A percentile compares a stretch with the other conserved stretches of the same genome.
Evolutionary conservation across 2,113 vertebrate genomes (phyloP).

Genomic region (Corythaeola cristata): DNA sequence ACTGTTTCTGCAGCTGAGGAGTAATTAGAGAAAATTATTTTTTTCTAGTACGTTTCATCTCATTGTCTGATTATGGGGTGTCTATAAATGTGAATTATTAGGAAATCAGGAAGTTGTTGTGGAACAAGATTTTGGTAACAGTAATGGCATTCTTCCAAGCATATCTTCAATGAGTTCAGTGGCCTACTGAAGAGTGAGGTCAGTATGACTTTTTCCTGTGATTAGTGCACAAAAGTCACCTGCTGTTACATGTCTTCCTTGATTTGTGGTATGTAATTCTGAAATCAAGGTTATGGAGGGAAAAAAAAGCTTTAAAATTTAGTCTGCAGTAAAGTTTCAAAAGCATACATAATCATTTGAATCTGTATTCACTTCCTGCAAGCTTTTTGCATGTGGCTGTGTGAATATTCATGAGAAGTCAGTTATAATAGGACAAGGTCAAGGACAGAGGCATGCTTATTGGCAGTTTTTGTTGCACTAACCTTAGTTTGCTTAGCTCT

Average conservation of each 20-base stretch:
- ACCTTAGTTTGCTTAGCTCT: background rate
- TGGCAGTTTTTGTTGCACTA: background rate
- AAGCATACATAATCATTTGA: background rate
- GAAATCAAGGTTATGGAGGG: background rate
- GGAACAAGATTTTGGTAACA: background rate
- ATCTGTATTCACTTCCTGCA: background rate
- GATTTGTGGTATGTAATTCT: background rate
- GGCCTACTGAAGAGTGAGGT: background rate
- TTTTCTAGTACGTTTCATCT: background rate
- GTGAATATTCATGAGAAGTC: background rate
- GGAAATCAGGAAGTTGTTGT: background rate
- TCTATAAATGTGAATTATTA: background rate
- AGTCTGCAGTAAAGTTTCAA: background rate
- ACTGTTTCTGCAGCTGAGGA: background rate
- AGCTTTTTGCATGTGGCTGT: background rate
- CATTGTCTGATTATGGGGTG: background rate
- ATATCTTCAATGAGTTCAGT: background rate
- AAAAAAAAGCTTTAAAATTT: background rate
- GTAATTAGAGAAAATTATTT: background rate
- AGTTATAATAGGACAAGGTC: background rate
- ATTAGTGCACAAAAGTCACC: background rate
- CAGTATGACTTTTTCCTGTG: background rate
- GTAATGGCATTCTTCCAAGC: background rate
- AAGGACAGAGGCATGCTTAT: background rate
- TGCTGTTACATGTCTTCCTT: background rate